phyloP scores from a whole-genome alignment of 2,797 vertebrate genomes.

The Chelon auratus region DNA sequence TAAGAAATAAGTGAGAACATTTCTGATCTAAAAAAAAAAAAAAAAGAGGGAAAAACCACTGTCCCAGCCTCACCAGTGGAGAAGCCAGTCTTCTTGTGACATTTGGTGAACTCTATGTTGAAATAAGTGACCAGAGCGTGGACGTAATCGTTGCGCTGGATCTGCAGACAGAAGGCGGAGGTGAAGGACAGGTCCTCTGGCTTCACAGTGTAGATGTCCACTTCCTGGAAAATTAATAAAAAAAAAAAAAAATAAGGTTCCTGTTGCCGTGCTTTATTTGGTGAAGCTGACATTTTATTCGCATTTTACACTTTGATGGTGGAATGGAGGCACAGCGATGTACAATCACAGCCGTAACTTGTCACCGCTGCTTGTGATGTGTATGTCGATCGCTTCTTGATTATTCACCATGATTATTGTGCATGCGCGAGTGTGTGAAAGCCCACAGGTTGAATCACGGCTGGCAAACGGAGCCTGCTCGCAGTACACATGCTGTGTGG shows the following conservation, averaged over 20 bases:
- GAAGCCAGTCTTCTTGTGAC: conserved; percentile 99
- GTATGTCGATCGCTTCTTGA: conserved; percentile 31
- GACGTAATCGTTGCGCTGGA: conserved; percentile 96
- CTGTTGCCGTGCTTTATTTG: background rate
- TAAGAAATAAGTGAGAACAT: background rate
- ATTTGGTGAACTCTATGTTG: conserved; percentile 99
- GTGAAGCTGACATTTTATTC: no score
- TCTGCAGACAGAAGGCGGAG: conserved; percentile 96
- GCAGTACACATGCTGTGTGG: conserved; percentile 80
- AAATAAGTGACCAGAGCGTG: conserved; percentile 98
- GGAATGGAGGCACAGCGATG: background rate
- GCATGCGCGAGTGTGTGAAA: conserved; percentile 55
- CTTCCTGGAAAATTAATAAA: conserved; percentile 84
- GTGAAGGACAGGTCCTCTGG: conserved; percentile 94
- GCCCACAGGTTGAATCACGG: conserved; percentile 78
- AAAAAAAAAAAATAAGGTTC: background rate
- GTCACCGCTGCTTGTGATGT: conserved; percentile 10
- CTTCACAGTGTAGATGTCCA: conserved; percentile 98
- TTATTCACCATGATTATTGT: conserved; percentile 49
- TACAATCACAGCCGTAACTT: conserved; percentile 4
- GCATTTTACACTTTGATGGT: background rate
- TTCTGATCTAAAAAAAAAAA: background rate
- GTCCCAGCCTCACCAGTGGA: conserved; percentile 90
- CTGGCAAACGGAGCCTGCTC: conserved; percentile 64
- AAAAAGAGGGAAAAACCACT: background rate